Percentiles rank a stretch among this genome's conserved stretches.
Conservation (phyloP, 2,888 invertebrate genomes). For the Scaeva pyrastri region DNA sequence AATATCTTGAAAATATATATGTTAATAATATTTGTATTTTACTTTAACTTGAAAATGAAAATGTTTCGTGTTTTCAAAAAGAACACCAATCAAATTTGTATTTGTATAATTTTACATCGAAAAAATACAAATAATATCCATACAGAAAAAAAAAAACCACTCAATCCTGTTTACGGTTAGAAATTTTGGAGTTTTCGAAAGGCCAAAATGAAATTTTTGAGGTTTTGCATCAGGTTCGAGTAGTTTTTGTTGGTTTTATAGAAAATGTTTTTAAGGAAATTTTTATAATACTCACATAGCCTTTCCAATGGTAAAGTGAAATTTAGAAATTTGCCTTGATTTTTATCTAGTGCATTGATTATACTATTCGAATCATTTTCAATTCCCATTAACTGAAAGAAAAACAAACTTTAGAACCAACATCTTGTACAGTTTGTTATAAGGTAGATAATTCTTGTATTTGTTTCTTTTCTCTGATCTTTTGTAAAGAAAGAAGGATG, state of each 20-base stretch:
- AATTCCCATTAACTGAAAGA: slow-evolving; percentile 83
- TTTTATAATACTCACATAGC: slow-evolving; percentile 81
- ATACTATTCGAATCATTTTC: slow-evolving; percentile 83
- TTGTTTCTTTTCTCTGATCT: slow-evolving; percentile 28
- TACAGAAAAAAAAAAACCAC: slow-evolving; percentile 37
- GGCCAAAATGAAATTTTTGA: slow-evolving; percentile 47
- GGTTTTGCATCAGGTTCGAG: slow-evolving; percentile 54
- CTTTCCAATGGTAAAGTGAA: slow-evolving; percentile 83
- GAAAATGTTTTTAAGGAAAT: slow-evolving; percentile 49
- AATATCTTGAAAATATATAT: neutral
- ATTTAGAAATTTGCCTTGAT: slow-evolving; percentile 83
- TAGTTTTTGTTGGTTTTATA: slow-evolving; percentile 41
- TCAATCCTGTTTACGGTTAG: slow-evolving; percentile 54
- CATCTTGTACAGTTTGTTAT: slow-evolving; percentile 66
- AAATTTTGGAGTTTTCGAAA: slow-evolving; percentile 49
- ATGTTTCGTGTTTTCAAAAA: slow-evolving; percentile 5
- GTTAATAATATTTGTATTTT: slow-evolving; percentile 9
- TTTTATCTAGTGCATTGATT: slow-evolving; percentile 83
- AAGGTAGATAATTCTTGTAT: slow-evolving; percentile 48
- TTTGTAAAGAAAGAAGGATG: slow-evolving; percentile 53
- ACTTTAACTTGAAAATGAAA: slow-evolving; percentile 1
- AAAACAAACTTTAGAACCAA: slow-evolving; percentile 76
- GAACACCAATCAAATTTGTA: slow-evolving; percentile 18
- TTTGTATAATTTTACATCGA: slow-evolving; percentile 20
- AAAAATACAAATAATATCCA: slow-evolving; percentile 31